Conservation (phyloP, 2,797 vertebrate species). For the Chiloscyllium punctatum region DNA sequence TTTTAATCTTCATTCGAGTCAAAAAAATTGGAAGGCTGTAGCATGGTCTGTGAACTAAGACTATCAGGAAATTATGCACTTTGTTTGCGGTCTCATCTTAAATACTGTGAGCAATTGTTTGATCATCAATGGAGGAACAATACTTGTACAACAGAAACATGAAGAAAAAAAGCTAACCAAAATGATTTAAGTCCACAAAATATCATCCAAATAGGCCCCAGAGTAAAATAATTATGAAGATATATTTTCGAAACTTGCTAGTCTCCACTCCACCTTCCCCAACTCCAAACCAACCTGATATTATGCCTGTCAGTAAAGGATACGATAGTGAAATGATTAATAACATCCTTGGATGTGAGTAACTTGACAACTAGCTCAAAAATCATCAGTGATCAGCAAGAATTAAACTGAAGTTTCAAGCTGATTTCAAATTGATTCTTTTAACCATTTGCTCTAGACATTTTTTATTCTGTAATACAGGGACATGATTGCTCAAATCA, state of each 20-base stretch:
- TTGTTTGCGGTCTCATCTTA: neutral
- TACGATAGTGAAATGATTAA: neutral
- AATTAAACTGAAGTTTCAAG: constrained; percentile 4
- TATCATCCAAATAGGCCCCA: neutral
- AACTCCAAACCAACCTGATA: too few relatives aligned
- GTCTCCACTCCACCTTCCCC: neutral
- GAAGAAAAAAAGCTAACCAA: neutral
- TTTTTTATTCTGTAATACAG: neutral
- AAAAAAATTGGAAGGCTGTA: neutral
- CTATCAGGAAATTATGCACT: neutral
- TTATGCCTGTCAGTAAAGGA: neutral
- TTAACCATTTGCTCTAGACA: neutral
- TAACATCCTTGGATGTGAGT: neutral
- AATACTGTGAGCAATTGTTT: neutral
- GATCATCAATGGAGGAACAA: neutral
- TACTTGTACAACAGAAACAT: neutral
- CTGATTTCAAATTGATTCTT: neutral
- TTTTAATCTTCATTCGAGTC: neutral
- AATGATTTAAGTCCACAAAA: neutral
- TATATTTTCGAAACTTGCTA: neutral
- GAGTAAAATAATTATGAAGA: neutral
- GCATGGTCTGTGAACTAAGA: neutral
- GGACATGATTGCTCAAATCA: neutral
- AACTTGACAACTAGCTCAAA: neutral
- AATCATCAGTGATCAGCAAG: neutral